phyloP scores from a whole-genome alignment of 2,888 invertebrate species.

The Aleiodes alternator region DNA sequence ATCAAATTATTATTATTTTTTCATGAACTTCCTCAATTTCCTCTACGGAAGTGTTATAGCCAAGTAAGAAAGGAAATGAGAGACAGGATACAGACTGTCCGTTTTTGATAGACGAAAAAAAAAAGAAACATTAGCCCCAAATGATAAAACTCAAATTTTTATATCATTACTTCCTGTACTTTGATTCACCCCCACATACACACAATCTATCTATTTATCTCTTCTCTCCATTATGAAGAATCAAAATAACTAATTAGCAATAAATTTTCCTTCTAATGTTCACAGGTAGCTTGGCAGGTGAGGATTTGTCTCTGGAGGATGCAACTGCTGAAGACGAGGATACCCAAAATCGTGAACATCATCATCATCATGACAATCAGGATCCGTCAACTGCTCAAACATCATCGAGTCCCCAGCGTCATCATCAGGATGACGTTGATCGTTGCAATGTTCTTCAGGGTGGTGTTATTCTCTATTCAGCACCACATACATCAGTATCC shows the following conservation, averaged over 20 bases:
- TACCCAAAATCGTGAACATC: slow-evolving; percentile 74
- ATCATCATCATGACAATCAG: slow-evolving; percentile 75
- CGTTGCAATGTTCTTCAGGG: slow-evolving; percentile 71
- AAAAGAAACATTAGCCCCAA: slow-evolving; percentile 38
- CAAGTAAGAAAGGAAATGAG: slow-evolving; percentile 65
- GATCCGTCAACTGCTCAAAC: slow-evolving; percentile 59
- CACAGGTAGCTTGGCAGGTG: slow-evolving; percentile 87
- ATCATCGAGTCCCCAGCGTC: slow-evolving; percentile 66
- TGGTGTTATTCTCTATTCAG: slow-evolving; percentile 71
- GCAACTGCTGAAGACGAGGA: slow-evolving; percentile 76
- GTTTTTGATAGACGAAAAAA: slow-evolving; percentile 61
- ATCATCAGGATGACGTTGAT: slow-evolving; percentile 69
- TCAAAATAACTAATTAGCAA: not conserved
- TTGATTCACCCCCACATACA: slow-evolving; percentile 14
- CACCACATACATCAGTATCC: slow-evolving; percentile 66
- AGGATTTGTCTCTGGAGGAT: slow-evolving; percentile 84
- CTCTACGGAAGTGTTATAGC: slow-evolving; percentile 49
- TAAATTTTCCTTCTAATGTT: slow-evolving; percentile 68
- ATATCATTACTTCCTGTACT: slow-evolving; percentile 40
- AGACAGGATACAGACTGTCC: slow-evolving; percentile 67
- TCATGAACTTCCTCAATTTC: slow-evolving; percentile 9
- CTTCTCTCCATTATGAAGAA: not conserved
- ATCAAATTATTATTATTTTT: slow-evolving; percentile 8
- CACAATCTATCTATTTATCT: not conserved
- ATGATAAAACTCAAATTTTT: slow-evolving; percentile 43